phyloP scores from a whole-genome alignment of 2,113 vertebrate genomes.

The Hymenochirus boettgeri region DNA sequence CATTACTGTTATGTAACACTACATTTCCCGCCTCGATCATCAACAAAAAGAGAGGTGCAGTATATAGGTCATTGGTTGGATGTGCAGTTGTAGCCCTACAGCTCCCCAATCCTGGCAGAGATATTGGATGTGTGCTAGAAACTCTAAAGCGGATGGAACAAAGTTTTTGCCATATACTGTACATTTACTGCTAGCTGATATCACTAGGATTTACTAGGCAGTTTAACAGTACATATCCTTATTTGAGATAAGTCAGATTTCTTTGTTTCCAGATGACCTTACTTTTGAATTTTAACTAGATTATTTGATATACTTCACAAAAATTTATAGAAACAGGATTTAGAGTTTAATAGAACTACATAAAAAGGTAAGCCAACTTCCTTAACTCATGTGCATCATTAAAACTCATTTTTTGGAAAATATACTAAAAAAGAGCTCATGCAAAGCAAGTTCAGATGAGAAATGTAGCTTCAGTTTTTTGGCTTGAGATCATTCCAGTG shows the following conservation, averaged over 20 bases:
- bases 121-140: too few species aligned
- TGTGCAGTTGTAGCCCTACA: too few species aligned
- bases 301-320: conserved; percentile 46
- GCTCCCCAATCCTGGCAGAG: too few species aligned
- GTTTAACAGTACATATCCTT: background rate
- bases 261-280: conserved; percentile 43
- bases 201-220: conserved; percentile 1
- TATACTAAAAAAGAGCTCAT: conserved; percentile 46
- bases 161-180: background rate
- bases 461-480: conserved; percentile 13
- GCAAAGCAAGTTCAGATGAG: conserved; percentile 44
- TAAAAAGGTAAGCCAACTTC: conserved; percentile 40
- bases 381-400: conserved; percentile 37
- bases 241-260: conserved; percentile 34
- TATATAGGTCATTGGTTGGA: too few species aligned
- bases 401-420: conserved; percentile 47
- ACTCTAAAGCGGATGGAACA: too few species aligned
- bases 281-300: conserved; percentile 45
- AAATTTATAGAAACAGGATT: conserved; percentile 50
- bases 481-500: conserved; percentile 16
- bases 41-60: too few species aligned
- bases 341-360: conserved; percentile 37
- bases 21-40: too few species aligned
- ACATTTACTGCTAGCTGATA: background rate
- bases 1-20: too few species aligned